These are phyloP conservation scores for Regulus satrapa DNA, from an alignment of 2,113 vertebrate genomes.

Conservation along the genomic window DNA sequence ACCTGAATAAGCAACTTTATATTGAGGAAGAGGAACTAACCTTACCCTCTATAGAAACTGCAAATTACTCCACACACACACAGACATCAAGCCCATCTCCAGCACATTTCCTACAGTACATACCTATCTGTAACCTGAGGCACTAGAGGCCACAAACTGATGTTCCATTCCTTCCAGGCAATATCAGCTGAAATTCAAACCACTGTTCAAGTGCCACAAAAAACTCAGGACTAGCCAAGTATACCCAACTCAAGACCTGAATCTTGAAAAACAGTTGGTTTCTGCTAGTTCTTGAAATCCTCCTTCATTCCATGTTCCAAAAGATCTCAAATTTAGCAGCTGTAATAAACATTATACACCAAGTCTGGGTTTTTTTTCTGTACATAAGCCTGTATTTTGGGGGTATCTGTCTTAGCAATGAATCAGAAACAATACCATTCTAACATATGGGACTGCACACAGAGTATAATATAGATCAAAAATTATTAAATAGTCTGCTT, in stretches of 20 bases:
- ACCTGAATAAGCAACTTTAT: neutral
- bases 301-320: neutral
- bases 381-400: neutral
- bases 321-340: neutral
- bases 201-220: neutral
- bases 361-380: neutral
- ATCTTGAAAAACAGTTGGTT: neutral
- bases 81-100: neutral
- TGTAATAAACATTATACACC: neutral
- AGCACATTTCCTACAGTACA: neutral
- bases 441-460: neutral
- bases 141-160: neutral
- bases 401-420: neutral
- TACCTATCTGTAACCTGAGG: neutral
- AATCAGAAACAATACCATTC: neutral
- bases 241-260: neutral
- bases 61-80: neutral
- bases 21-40: neutral
- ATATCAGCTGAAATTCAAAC: neutral
- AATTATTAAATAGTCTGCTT: neutral
- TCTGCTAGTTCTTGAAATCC: neutral
- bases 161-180: neutral
- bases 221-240: neutral
- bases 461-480: neutral
- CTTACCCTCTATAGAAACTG: neutral